Conservation (phyloP, 30 jellyfish, hydroid and myxozoan genomes). For the Pseudorhiza aurosa region DNA sequence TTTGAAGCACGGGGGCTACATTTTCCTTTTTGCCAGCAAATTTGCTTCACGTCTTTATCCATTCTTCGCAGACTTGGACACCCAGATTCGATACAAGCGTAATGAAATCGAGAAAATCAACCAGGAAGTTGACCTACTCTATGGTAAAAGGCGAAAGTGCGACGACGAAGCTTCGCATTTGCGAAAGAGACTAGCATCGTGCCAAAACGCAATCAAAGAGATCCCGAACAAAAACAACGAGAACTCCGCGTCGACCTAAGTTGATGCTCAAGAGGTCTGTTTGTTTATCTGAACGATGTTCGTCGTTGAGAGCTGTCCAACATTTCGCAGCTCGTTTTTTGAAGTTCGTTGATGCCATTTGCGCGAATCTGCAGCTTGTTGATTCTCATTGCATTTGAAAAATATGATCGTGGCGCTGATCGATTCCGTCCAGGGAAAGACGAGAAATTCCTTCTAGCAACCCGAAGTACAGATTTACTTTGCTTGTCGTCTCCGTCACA, state of each 20-base stretch:
- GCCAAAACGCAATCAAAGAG: conserved; percentile 91
- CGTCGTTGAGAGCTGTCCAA: neutral
- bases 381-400: no score
- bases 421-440: no score
- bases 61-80: conserved; percentile 79
- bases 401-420: no score
- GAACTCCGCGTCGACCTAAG: conserved; percentile 1
- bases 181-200: conserved; percentile 87
- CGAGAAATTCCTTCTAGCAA: neutral
- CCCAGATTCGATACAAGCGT: conserved; percentile 89
- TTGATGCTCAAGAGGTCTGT: neutral
- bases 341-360: neutral
- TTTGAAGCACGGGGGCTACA: no score
- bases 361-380: no score
- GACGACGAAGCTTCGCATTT: conserved; percentile 89
- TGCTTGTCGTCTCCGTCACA: no score
- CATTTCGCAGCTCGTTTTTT: neutral
- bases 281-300: no score
- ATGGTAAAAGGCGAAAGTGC: conserved; percentile 83
- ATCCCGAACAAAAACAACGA: conserved; percentile 68
- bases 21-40: no score
- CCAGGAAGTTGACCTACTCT: conserved; percentile 85
- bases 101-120: conserved; percentile 89
- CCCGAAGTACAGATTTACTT: neutral
- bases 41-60: no score